A percentile compares a stretch with the other conserved stretches of the same genome.
Conservation (phyloP, 2,113 vertebrate species). For the Phoenicopterus ruber region DNA sequence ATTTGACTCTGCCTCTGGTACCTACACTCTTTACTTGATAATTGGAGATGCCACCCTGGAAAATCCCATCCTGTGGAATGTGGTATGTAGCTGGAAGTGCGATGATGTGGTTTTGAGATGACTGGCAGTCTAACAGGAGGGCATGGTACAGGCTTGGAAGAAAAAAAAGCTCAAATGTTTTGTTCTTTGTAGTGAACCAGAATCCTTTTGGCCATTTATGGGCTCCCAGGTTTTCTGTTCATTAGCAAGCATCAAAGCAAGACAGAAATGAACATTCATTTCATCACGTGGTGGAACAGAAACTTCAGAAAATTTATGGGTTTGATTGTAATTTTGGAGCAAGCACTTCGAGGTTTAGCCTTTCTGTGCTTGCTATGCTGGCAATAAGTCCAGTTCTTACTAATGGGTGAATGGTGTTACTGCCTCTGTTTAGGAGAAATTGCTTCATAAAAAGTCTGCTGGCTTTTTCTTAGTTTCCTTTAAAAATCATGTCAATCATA, state of each 20-base stretch:
- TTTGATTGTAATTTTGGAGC: not conserved
- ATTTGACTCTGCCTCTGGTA: conserved; percentile 94
- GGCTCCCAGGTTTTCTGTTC: not conserved
- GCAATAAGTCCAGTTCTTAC: not conserved
- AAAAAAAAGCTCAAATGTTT: not conserved
- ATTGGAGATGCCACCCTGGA: conserved; percentile 96
- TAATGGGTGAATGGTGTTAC: not conserved
- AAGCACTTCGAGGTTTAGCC: not conserved
- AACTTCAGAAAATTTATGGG: not conserved
- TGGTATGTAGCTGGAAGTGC: conserved; percentile 78
- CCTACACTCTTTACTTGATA: conserved; percentile 91
- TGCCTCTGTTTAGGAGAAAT: not conserved
- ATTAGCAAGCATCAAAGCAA: not conserved
- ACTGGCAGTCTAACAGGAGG: not conserved
- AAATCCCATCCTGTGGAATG: conserved; percentile 96
- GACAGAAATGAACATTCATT: not conserved
- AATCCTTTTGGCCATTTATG: not conserved
- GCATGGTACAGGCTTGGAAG: not conserved
- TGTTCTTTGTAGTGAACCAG: not conserved
- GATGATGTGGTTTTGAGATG: not conserved
- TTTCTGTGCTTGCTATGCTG: not conserved
- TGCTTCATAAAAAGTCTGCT: not conserved
- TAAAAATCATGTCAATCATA: fast-evolving
- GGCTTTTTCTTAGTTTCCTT: not conserved
- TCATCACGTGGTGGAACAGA: not conserved